Evolutionary conservation across 2,888 invertebrate genomes (phyloP).

Genomic region (Graphium colonna): DNA sequence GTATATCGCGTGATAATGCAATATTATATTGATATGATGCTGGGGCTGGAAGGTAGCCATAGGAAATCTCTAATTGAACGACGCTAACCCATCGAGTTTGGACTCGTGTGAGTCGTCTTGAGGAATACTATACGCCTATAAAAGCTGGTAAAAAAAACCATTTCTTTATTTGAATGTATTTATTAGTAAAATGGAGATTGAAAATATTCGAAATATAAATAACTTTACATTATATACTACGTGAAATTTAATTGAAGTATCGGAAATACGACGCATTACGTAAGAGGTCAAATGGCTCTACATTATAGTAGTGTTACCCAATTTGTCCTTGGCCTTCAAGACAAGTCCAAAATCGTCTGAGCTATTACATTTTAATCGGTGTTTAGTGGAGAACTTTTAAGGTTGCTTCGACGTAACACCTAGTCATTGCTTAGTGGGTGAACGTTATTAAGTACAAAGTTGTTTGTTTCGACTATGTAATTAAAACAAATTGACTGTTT

Average conservation of each 20-base stretch:
- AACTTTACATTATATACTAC: too few relatives aligned
- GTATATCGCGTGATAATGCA: too few relatives aligned
- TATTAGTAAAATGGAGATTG: too few relatives aligned
- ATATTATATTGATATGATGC: too few relatives aligned
- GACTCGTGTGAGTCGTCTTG: too few relatives aligned
- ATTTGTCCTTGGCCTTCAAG: background rate
- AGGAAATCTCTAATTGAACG: too few relatives aligned
- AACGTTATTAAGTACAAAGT: background rate
- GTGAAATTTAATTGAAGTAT: background rate
- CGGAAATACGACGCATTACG: background rate
- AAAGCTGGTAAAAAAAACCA: too few relatives aligned
- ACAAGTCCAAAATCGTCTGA: background rate
- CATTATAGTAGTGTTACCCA: background rate
- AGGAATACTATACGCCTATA: too few relatives aligned
- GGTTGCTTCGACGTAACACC: conserved; percentile 1
- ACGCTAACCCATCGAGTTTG: too few relatives aligned
- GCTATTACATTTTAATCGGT: background rate
- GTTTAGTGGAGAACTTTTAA: background rate
- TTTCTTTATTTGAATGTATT: too few relatives aligned
- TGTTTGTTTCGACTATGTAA: background rate
- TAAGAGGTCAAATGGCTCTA: background rate
- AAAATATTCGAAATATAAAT: too few relatives aligned
- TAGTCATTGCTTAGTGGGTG: conserved; percentile 3
- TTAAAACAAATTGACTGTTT: background rate
- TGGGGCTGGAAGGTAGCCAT: too few relatives aligned